These are phyloP conservation scores for Regulus satrapa DNA, from an alignment of 2,113 vertebrate genomes.

Conservation along the genomic window DNA sequence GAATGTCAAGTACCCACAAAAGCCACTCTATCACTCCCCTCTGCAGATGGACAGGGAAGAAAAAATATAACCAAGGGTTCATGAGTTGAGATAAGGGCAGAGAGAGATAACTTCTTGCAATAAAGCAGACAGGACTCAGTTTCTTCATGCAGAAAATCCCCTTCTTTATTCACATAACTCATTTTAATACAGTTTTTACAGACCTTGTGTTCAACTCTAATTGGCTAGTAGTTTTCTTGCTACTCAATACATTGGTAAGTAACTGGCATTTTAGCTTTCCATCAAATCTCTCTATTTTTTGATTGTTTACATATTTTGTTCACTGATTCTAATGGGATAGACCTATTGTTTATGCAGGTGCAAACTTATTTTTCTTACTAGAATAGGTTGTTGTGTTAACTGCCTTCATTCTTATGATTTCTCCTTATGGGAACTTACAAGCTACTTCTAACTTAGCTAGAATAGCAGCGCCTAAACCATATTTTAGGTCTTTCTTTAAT, in stretches of 20 bases:
- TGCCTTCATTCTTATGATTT: no score
- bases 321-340: no score
- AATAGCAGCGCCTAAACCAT: no score
- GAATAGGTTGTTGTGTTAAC: no score
- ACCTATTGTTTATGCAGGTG: no score
- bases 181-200: not conserved
- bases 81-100: not conserved
- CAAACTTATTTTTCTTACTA: no score
- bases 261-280: no score
- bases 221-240: not conserved
- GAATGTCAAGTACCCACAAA: not conserved
- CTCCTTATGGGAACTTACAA: no score
- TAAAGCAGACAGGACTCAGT: not conserved
- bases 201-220: not conserved
- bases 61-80: not conserved
- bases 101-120: not conserved
- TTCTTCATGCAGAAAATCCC: not conserved
- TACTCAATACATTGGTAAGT: not conserved
- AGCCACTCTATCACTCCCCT: not conserved
- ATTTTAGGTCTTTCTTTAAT: no score
- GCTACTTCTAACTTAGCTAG: no score
- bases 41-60: not conserved
- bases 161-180: not conserved
- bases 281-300: no score
- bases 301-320: no score